These are phyloP conservation scores for Echinometra lucunter DNA, from an alignment of 53 echinoderm and acorn worm genomes.

Conservation along the genomic window DNA sequence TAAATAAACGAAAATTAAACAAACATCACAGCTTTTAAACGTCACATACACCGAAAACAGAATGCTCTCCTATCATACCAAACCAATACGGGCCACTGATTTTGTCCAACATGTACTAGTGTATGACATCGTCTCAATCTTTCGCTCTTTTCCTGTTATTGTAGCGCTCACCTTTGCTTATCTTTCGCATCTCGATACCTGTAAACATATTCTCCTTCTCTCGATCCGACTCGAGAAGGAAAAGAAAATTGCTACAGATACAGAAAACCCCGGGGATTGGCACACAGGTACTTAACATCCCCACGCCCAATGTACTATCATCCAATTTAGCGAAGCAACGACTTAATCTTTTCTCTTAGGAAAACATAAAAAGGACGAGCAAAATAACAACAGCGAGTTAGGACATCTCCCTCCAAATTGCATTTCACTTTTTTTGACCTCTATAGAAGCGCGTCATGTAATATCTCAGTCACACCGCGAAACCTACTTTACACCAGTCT, in stretches of 20 bases:
- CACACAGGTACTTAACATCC: slow-evolving; percentile 25
- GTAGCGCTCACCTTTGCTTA: slow-evolving; percentile 30
- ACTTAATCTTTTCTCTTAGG: slow-evolving; percentile 38
- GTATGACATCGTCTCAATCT: background rate
- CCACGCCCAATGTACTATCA: background rate
- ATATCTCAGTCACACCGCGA: no score
- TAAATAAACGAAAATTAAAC: background rate
- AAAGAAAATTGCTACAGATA: slow-evolving; percentile 7
- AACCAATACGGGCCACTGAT: background rate
- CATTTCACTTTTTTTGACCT: background rate
- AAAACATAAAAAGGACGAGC: background rate
- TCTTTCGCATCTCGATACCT: slow-evolving; percentile 11
- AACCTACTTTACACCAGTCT: no score
- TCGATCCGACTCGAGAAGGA: background rate
- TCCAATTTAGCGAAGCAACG: slow-evolving; percentile 38
- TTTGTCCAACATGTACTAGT: background rate
- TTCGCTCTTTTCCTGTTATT: background rate
- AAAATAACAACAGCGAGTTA: background rate
- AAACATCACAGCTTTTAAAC: background rate
- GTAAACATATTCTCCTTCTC: background rate
- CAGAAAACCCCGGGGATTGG: slow-evolving; percentile 6
- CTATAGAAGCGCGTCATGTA: background rate
- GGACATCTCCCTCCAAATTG: slow-evolving; percentile 6
- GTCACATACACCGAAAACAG: background rate
- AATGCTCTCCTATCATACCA: background rate